Conservation (phyloP, 1,140 invertebrate genomes). For the Anadara kagoshimensis region DNA sequence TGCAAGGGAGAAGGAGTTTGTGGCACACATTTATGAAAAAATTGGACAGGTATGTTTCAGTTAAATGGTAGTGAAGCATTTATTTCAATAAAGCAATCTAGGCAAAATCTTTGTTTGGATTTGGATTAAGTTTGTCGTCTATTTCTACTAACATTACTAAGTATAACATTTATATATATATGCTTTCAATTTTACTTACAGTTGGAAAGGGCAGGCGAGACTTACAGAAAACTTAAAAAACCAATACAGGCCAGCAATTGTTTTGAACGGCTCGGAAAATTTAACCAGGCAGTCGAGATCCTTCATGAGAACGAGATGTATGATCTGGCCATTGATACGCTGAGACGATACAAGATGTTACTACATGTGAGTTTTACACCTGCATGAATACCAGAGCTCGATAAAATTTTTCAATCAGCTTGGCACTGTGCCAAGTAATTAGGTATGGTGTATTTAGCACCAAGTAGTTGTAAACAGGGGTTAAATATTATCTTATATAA, state of each 20-base stretch:
- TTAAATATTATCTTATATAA: too few species aligned
- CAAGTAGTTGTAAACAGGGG: too few species aligned
- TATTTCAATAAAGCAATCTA: too few species aligned
- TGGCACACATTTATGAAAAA: constrained; percentile 62
- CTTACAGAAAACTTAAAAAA: constrained; percentile 42
- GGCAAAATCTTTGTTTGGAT: too few species aligned
- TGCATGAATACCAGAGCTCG: too few species aligned
- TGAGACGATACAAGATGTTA: constrained; percentile 43
- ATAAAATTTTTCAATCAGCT: too few species aligned
- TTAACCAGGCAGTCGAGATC: constrained; percentile 43
- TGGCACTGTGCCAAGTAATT: too few species aligned
- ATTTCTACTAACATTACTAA: too few species aligned
- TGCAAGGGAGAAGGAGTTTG: constrained; percentile 54
- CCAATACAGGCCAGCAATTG: constrained; percentile 46
- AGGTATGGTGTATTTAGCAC: too few species aligned
- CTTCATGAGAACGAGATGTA: constrained; percentile 48
- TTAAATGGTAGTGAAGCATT: neutral
- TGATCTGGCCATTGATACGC: constrained; percentile 59
- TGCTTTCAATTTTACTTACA: too few species aligned
- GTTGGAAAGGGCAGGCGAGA: constrained; percentile 47
- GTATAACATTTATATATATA: too few species aligned
- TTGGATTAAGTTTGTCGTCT: too few species aligned
- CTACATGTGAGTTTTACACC: constrained; percentile 15
- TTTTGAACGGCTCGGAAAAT: constrained; percentile 52
- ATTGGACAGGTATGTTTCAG: constrained; percentile 52